A percentile compares a stretch with the other conserved stretches of the same genome.
These are phyloP conservation scores for Shinisaurus crocodilurus DNA, from an alignment of 2,113 vertebrate species.

Conservation along the genomic window DNA sequence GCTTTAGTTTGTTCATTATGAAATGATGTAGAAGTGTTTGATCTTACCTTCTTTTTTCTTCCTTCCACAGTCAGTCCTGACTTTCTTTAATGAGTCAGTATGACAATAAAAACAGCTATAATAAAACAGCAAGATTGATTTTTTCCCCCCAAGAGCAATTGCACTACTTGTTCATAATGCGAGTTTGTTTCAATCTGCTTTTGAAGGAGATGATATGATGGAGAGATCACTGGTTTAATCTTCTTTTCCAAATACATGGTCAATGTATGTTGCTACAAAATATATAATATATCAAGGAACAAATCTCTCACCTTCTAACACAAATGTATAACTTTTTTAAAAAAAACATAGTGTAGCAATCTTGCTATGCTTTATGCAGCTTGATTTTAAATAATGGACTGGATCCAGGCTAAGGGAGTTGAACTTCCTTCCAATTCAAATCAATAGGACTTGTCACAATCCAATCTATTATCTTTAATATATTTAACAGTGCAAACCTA, in stretches of 20 bases:
- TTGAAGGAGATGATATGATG: slow-evolving; percentile 32
- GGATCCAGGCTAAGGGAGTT: neutral
- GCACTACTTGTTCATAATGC: neutral
- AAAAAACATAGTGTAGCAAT: neutral
- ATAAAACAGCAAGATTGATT: slow-evolving; percentile 39
- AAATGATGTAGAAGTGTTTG: neutral
- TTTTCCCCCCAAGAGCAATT: slow-evolving; percentile 39
- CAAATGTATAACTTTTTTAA: neutral
- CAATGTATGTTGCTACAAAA: neutral
- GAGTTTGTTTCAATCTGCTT: slow-evolving; percentile 22
- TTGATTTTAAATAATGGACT: neutral
- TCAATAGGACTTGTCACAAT: neutral
- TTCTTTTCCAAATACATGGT: neutral
- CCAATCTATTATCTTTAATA: slow-evolving; percentile 7
- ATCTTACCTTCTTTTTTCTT: slow-evolving; percentile 13
- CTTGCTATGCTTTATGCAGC: slow-evolving; percentile 10
- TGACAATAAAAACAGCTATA: slow-evolving; percentile 25
- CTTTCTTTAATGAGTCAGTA: neutral
- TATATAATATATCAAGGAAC: neutral
- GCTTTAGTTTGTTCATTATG: neutral
- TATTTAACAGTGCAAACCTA: too few relatives aligned
- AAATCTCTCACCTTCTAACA: neutral
- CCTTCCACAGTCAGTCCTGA: neutral
- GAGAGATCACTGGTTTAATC: slow-evolving; percentile 10
- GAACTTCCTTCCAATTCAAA: neutral